Conservation (phyloP, 2,113 vertebrate species). For the Strix aluco region DNA sequence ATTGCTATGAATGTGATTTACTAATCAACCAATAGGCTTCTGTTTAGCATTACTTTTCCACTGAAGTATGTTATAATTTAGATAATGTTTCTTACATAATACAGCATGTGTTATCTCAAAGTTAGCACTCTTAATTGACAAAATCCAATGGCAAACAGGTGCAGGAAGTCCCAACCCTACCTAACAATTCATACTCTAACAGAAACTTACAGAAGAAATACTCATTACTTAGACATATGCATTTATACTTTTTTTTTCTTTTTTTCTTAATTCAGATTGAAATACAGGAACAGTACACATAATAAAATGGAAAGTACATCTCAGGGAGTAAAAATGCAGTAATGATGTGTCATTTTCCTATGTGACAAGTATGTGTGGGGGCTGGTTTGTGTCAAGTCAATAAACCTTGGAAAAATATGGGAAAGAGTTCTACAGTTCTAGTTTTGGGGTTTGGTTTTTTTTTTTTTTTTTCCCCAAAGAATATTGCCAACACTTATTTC, state of each 20-base stretch:
- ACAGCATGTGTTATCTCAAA: neutral
- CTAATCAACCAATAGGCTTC: neutral
- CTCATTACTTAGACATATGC: neutral
- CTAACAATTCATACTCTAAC: neutral
- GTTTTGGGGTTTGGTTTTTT: neutral
- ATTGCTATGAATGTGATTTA: slow-evolving; percentile 19
- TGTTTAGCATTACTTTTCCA: neutral
- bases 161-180: neutral
- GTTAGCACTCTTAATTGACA: neutral
- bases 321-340: neutral
- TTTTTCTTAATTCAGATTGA: neutral
- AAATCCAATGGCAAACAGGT: neutral
- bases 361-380: neutral
- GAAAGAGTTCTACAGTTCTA: neutral
- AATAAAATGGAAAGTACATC: neutral
- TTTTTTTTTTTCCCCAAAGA: neutral
- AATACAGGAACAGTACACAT: neutral
- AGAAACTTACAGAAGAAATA: neutral
- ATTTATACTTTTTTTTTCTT: neutral
- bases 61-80: neutral
- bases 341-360: neutral
- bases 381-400: neutral
- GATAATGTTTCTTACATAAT: neutral
- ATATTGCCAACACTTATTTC: neutral
- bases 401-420: neutral